phyloP scores from a whole-genome alignment of 2,797 vertebrate genomes.

The Geotrypetes seraphini region DNA sequence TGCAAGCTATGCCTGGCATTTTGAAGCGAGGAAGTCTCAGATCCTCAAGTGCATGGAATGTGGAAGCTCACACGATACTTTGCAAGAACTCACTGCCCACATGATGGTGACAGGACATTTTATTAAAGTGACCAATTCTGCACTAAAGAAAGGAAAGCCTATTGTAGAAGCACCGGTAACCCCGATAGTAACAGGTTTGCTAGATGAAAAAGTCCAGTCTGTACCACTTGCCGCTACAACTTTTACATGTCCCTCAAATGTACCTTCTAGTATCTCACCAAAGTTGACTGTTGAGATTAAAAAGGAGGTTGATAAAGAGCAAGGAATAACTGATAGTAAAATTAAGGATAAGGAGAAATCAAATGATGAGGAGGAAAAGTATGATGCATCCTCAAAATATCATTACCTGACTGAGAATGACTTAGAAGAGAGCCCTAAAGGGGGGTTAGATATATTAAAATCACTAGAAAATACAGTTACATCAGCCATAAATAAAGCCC shows the following conservation, averaged over 20 bases:
- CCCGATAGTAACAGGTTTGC: constrained; percentile 49
- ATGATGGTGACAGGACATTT: constrained; percentile 99
- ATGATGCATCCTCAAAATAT: constrained; percentile 90
- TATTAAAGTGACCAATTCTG: constrained; percentile 96
- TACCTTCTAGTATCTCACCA: constrained; percentile 75
- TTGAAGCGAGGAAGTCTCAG: constrained; percentile 94
- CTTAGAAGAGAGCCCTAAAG: constrained; percentile 93
- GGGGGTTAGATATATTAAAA: constrained; percentile 92
- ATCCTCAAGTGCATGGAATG: constrained; percentile 99
- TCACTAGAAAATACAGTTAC: constrained; percentile 96
- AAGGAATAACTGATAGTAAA: constrained; percentile 64
- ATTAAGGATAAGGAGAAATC: constrained; percentile 71
- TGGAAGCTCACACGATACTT: constrained; percentile 88
- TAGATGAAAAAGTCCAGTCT: constrained; percentile 90
- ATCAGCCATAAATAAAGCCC: constrained; percentile 95
- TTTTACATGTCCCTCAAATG: constrained; percentile 81
- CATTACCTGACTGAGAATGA: constrained; percentile 92
- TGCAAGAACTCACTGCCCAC: constrained; percentile 94
- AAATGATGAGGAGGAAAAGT: constrained; percentile 81
- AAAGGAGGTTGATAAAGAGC: constrained; percentile 87
- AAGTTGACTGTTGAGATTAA: constrained; percentile 77
- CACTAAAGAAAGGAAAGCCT: constrained; percentile 95
- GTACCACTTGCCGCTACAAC: constrained; percentile 92
- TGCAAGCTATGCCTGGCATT: constrained; percentile 97
- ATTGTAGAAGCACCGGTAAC: constrained; percentile 73